Conservation (phyloP, 2,113 vertebrate genomes). For the Corythornis madagascariensis region DNA sequence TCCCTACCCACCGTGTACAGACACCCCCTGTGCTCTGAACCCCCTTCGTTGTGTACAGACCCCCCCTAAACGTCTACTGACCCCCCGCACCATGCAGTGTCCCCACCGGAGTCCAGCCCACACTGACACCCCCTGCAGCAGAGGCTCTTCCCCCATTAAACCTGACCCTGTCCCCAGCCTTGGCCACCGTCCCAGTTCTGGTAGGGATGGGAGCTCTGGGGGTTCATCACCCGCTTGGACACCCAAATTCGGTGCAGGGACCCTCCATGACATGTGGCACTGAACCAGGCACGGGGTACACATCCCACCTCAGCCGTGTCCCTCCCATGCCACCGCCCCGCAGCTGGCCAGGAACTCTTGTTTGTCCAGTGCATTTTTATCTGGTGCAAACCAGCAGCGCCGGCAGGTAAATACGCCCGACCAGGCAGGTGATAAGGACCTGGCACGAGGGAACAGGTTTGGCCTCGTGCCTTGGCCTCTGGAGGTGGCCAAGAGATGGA, state of each 20-base stretch:
- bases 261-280: accelerated
- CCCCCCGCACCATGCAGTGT: neutral
- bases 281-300: neutral
- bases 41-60: neutral
- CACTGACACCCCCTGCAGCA: neutral
- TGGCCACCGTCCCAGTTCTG: neutral
- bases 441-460: accelerated
- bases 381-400: neutral
- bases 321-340: neutral
- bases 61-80: neutral
- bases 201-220: neutral
- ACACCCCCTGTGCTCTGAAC: no score
- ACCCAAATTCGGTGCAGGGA: accelerated
- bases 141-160: neutral
- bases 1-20: neutral
- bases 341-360: neutral
- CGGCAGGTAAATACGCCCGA: neutral
- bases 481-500: neutral
- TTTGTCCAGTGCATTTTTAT: constrained; percentile 32
- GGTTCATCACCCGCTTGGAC: neutral
- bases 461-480: neutral
- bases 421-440: neutral
- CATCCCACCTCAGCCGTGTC: neutral
- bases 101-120: accelerated
- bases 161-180: neutral